These are phyloP conservation scores for Pyrocephalus nanus DNA, from an alignment of 2,797 vertebrate species.

Conservation along the genomic window DNA sequence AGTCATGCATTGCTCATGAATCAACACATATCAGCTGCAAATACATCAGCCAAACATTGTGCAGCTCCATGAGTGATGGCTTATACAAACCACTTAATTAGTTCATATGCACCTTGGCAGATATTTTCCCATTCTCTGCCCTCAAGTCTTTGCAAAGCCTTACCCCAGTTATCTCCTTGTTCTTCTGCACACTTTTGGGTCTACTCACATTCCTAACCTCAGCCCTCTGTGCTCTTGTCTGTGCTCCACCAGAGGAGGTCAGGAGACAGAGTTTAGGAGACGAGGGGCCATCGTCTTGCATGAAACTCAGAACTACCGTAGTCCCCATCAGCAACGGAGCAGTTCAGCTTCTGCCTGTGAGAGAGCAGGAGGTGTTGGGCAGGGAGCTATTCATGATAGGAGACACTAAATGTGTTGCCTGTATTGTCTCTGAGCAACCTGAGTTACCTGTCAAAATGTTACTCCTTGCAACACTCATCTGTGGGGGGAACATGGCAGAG, in stretches of 20 bases:
- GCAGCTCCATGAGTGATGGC: neutral
- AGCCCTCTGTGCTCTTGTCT: neutral
- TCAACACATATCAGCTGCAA: neutral
- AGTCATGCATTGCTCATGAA: neutral
- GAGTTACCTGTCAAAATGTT: neutral
- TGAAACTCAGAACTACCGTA: neutral
- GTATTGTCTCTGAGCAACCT: neutral
- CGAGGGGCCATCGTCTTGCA: neutral
- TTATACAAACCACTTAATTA: neutral
- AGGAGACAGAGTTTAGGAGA: neutral
- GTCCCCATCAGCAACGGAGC: rapidly evolving
- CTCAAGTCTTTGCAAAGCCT: neutral
- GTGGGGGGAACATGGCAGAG: neutral
- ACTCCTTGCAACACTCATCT: neutral
- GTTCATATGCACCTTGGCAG: neutral
- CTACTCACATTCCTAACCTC: neutral
- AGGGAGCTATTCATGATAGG: rapidly evolving
- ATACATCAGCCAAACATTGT: neutral
- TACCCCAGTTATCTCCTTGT: neutral
- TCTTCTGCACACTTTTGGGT: neutral
- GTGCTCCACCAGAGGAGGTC: neutral
- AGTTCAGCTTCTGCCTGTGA: neutral
- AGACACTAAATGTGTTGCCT: neutral
- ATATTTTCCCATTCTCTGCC: neutral
- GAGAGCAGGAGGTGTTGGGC: neutral